Percentiles rank a stretch among this genome's conserved stretches.
Evolutionary conservation across 2,113 vertebrate species (phyloP).

Genomic region (Eclectus roratus): DNA sequence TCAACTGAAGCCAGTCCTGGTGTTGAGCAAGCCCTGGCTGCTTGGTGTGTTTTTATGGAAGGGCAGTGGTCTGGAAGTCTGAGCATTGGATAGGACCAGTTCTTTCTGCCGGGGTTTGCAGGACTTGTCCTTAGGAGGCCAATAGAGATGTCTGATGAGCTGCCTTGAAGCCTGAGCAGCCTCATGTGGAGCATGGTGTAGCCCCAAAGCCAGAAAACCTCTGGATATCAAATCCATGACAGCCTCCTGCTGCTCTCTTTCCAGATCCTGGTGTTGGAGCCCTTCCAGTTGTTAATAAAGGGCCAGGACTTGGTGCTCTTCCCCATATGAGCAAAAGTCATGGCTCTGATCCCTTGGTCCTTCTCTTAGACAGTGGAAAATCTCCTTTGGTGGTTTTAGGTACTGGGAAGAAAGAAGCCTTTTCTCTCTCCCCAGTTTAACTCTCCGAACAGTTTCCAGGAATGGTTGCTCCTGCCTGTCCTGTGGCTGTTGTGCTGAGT

Average conservation of each 20-base stretch:
- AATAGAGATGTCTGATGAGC: fast-evolving
- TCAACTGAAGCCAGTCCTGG: not conserved
- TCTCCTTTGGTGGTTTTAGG: not conserved
- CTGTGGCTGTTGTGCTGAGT: not conserved
- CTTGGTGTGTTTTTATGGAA: not conserved
- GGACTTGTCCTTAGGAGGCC: not conserved
- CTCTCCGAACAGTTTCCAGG: not conserved
- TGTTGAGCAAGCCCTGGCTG: not conserved
- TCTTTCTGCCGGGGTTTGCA: not conserved
- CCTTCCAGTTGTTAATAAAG: not conserved
- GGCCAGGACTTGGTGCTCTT: not conserved
- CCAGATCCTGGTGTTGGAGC: not conserved
- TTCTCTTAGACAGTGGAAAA: not conserved
- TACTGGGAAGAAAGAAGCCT: not conserved
- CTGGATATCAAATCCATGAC: not conserved
- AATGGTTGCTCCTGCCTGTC: not conserved
- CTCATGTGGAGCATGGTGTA: not conserved
- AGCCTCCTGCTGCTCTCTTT: not conserved
- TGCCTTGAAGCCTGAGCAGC: not conserved
- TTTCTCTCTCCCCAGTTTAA: fast-evolving
- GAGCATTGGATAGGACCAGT: not conserved
- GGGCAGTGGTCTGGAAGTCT: not conserved
- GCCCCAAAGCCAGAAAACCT: not conserved
- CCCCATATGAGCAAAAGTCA: not conserved
- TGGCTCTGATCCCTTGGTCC: not conserved